Conservation (phyloP, 2,797 vertebrate genomes). For the Gambelia wislizenii region DNA sequence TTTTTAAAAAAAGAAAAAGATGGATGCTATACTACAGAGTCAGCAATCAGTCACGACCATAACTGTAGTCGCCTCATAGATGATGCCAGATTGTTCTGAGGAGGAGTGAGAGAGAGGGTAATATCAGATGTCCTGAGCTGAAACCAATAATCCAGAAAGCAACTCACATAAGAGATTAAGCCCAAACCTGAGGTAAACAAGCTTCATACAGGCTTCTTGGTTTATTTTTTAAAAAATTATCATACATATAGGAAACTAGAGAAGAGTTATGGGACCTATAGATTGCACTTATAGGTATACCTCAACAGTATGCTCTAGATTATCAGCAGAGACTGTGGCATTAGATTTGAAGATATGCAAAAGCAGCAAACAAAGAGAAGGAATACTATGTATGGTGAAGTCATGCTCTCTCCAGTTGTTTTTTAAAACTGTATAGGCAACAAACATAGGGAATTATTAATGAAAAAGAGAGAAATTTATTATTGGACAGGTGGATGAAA, state of each 20-base stretch:
- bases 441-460: neutral
- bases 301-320: neutral
- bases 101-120: no score
- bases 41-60: neutral
- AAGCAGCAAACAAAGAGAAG: neutral
- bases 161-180: neutral
- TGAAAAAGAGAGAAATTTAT: neutral
- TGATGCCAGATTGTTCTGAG: neutral
- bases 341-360: neutral
- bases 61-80: neutral
- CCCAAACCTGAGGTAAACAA: neutral
- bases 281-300: neutral
- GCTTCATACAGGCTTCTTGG: neutral
- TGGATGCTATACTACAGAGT: neutral
- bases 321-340: neutral
- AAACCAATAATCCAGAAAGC: neutral
- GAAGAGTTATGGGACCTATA: neutral
- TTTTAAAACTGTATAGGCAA: neutral
- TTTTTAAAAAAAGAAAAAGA: constrained; percentile 2
- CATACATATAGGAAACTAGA: neutral
- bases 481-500: neutral
- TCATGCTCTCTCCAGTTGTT: neutral
- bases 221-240: no score
- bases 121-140: neutral
- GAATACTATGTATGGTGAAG: neutral